Base-by-base conservation (phyloP, 1,140 invertebrate genomes). In the Diabrotica virgifera region DNA sequence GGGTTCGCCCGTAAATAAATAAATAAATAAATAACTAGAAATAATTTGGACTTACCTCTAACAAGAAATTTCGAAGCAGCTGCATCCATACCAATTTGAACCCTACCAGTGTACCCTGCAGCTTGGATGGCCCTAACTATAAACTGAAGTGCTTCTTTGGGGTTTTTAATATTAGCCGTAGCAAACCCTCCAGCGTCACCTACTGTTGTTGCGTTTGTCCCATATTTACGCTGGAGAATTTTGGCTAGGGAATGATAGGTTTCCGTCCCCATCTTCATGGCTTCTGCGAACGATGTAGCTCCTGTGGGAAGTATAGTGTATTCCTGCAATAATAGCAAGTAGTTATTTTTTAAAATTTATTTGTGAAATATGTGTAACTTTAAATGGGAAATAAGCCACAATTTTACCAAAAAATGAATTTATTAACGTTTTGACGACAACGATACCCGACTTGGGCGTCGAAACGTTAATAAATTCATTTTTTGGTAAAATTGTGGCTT, bases 101-200 rank as follows among this genome's bases (percentile, higher is more conserved):
- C 84, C 80, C 95, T 94, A 67, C 94, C 95, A 72, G 90, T 92
- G 81, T 97, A 98, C 50, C 95, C 94, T 79, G 94, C 94, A 76
- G 93, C 92, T 69, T 90, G 89, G 76, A 99, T 98, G 67, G 97
- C 96, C 74, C 91, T 89, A 36, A 87, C 89, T 70, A 99, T 92
- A 5, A 99, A 85, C 69, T 87, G 87, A 5, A 99, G 83, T 68
- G 86, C 91, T 85, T 99, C 96, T 77, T 96, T 95, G 82, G 97
- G 97, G 78, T 96, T 93, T 67, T 96, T 94, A 66, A 91, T 86
- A 80, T 99, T 98, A 80, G 99, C 98, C 38, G 97, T 97, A 59
- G 97, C 97, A 81, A 99, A 99, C 70, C 97, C 97, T 84, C 98
- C 97, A 80, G 99, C 97, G 85, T 99, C 97, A 72, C 97, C 97